A percentile compares a stretch with the other conserved stretches of the same genome.
Conservation (phyloP, 2,113 vertebrate genomes). For the Campylorhamphus procurvoides region DNA sequence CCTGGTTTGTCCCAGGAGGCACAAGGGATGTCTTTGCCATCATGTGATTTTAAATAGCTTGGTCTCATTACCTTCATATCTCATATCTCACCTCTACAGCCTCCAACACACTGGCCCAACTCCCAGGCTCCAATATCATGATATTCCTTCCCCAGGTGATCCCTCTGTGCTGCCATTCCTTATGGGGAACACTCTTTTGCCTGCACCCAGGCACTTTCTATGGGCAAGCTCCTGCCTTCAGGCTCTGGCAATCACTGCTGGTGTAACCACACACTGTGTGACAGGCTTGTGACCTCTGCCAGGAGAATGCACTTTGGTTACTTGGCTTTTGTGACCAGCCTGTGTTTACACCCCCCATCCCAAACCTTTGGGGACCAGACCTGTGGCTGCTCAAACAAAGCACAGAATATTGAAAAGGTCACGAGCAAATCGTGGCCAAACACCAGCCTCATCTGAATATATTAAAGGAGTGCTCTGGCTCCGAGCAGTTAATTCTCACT, state of each 20-base stretch:
- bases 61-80: background rate
- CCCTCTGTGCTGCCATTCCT: background rate
- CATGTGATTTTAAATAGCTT: accelerated
- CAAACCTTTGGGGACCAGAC: background rate
- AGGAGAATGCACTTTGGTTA: background rate
- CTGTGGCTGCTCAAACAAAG: background rate
- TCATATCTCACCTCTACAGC: background rate
- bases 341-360: background rate
- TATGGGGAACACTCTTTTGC: too few species aligned
- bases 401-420: slow-evolving; percentile 14
- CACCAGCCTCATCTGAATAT: background rate
- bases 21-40: background rate
- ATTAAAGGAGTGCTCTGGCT: background rate
- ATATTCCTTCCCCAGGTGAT: background rate
- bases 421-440: accelerated
- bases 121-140: accelerated
- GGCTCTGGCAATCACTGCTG: background rate
- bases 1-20: background rate
- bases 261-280: background rate
- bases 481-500: background rate
- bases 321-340: background rate
- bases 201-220: background rate
- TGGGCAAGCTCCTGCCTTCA: background rate
- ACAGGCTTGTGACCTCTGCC: background rate
- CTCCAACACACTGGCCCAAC: background rate